phyloP scores from a whole-genome alignment of 2,113 vertebrate genomes.

The Mastomys coucha region DNA sequence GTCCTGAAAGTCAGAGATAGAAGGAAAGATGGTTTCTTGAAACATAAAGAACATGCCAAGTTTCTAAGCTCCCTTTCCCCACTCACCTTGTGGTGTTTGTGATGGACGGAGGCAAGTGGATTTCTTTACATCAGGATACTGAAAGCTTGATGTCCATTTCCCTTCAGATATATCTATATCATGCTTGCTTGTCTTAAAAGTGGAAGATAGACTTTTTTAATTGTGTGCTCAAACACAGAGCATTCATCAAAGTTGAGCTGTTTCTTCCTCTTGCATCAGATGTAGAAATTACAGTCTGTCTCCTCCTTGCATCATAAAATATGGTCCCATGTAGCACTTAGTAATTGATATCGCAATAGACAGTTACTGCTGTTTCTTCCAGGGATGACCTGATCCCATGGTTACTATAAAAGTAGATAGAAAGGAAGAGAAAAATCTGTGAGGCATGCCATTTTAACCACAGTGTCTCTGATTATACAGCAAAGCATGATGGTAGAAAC shows the following conservation, averaged over 20 bases:
- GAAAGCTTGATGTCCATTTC: slow-evolving; percentile 81
- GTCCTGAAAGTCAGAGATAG: slow-evolving; percentile 82
- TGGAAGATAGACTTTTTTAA: slow-evolving; percentile 76
- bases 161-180: slow-evolving; percentile 71
- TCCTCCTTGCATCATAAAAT: slow-evolving; percentile 72
- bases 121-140: slow-evolving; percentile 63
- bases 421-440: slow-evolving; percentile 38
- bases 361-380: slow-evolving; percentile 8
- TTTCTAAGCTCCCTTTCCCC: not conserved
- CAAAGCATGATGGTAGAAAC: not conserved
- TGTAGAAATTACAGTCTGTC: slow-evolving; percentile 62
- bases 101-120: not conserved
- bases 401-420: slow-evolving; percentile 53
- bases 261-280: slow-evolving; percentile 85
- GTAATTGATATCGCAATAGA: slow-evolving; percentile 37
- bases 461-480: not conserved
- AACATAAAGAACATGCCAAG: slow-evolving; percentile 61
- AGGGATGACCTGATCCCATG: not conserved
- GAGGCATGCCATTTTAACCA: slow-evolving; percentile 44
- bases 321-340: slow-evolving; percentile 24
- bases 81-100: not conserved
- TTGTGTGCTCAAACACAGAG: slow-evolving; percentile 78
- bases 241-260: slow-evolving; percentile 80
- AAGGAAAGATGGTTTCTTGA: slow-evolving; percentile 61
- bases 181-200: slow-evolving; percentile 79